Evolutionary conservation across 30 jellyfish, hydroid and myxozoan genomes (phyloP).

Genomic region (Turritopsis rubra): DNA sequence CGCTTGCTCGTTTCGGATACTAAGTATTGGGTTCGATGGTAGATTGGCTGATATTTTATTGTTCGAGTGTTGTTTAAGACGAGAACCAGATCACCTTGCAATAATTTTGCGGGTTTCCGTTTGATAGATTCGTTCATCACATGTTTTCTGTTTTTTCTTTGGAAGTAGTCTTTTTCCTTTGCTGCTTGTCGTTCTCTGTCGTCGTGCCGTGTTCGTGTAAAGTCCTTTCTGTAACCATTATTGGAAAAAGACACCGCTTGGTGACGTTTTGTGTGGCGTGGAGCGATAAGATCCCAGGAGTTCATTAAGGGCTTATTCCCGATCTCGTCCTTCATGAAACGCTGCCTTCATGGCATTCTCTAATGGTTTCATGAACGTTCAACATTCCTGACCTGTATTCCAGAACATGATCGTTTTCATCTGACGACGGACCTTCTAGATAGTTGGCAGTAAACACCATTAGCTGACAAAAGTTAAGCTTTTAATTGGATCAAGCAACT

Average conservation of each 20-base stretch:
- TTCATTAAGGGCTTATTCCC: not conserved
- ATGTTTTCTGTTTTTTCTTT: not conserved
- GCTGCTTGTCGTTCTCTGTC: slow-evolving; percentile 1
- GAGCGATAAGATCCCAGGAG: not conserved
- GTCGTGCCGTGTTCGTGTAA: not conserved
- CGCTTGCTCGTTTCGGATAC: not conserved
- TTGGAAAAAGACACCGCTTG: not conserved
- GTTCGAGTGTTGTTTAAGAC: not conserved
- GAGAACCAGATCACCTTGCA: slow-evolving; percentile 2
- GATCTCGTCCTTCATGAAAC: not conserved
- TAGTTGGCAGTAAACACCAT: too few relatives aligned
- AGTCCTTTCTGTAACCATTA: not conserved
- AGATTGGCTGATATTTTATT: not conserved
- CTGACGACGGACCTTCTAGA: too few relatives aligned
- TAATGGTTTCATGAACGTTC: slow-evolving; percentile 24
- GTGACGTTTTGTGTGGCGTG: not conserved
- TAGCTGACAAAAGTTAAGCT: too few relatives aligned
- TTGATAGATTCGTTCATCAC: not conserved
- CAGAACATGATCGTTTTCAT: too few relatives aligned
- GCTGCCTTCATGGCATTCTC: slow-evolving; percentile 24
- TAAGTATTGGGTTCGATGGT: not conserved
- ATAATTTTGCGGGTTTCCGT: not conserved
- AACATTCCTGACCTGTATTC: too few relatives aligned
- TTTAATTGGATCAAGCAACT: too few relatives aligned
- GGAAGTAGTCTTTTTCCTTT: not conserved